Evolutionary conservation across 2,797 vertebrate species (phyloP).

Genomic region (Oryzias sinensis): DNA sequence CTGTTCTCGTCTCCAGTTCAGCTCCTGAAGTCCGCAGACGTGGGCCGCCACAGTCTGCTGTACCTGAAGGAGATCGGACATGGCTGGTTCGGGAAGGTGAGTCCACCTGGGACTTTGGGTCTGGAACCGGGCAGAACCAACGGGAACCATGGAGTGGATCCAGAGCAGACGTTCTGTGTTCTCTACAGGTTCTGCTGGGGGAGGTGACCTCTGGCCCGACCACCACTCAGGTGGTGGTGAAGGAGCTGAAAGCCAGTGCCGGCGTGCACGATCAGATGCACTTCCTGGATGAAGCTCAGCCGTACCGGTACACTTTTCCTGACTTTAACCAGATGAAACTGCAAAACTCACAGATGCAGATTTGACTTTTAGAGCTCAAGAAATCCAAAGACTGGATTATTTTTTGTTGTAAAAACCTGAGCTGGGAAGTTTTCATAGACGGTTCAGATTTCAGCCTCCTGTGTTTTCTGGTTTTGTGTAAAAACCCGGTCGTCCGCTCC

Average conservation of each 20-base stretch:
- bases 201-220: slow-evolving; percentile 87
- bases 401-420: background rate
- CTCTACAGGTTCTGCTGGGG: slow-evolving; percentile 88
- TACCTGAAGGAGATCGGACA: slow-evolving; percentile 96
- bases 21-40: slow-evolving; percentile 84
- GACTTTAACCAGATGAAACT: too few relatives aligned
- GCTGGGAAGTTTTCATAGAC: too few relatives aligned
- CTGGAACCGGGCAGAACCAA: too few relatives aligned
- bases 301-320: slow-evolving; percentile 83
- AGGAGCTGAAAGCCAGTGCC: slow-evolving; percentile 89
- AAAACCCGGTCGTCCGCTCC: background rate
- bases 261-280: slow-evolving; percentile 91
- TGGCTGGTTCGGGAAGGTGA: slow-evolving; percentile 98
- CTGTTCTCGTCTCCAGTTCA: slow-evolving; percentile 76
- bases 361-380: background rate
- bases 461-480: background rate
- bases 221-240: slow-evolving; percentile 91
- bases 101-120: slow-evolving; percentile 21
- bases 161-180: too few relatives aligned
- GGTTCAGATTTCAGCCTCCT: background rate
- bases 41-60: slow-evolving; percentile 88
- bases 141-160: too few relatives aligned
- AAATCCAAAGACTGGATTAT: background rate
- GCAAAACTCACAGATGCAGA: background rate
- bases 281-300: slow-evolving; percentile 90